Percentiles rank a stretch among this genome's conserved stretches.
These are phyloP conservation scores for Crocallis elinguaria DNA, from an alignment of 2,888 invertebrate genomes.

Conservation along the genomic window DNA sequence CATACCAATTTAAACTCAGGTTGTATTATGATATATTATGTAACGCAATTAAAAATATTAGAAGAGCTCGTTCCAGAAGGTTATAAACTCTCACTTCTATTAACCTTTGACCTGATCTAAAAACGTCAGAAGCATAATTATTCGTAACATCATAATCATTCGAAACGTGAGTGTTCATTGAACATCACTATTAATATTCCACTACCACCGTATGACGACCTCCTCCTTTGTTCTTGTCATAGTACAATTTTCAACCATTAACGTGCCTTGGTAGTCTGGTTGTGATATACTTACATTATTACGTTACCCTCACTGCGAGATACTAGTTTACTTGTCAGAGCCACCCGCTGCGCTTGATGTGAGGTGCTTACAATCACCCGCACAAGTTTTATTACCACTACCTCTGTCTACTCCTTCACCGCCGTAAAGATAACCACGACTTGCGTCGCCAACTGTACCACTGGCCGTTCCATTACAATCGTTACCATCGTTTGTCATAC, in stretches of 20 bases:
- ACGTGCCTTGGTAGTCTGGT: conserved; percentile 67
- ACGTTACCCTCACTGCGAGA: conserved; percentile 75
- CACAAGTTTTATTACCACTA: conserved; percentile 58
- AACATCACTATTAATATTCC: conserved; percentile 65
- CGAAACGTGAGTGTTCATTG: conserved; percentile 76
- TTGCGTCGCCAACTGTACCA: conserved; percentile 60
- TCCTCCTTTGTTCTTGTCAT: conserved; percentile 37
- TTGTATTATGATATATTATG: background rate
- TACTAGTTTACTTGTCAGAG: conserved; percentile 77
- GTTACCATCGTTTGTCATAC: conserved; percentile 82
- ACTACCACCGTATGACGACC: conserved; percentile 56
- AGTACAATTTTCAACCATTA: conserved; percentile 32
- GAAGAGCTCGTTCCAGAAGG: conserved; percentile 6
- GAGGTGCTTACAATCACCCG: conserved; percentile 69
- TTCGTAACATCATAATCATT: conserved; percentile 80
- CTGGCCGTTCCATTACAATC: conserved; percentile 78
- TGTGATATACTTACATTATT: conserved; percentile 73
- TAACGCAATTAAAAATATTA: conserved; percentile 15
- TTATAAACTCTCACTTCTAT: conserved; percentile 34
- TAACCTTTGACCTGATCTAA: conserved; percentile 58
- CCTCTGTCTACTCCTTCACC: conserved; percentile 44
- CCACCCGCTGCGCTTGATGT: conserved; percentile 81
- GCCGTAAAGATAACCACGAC: conserved; percentile 37
- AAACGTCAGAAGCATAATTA: conserved; percentile 80
- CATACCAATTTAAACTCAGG: too few relatives aligned